Conservation (phyloP, 2,113 vertebrate species). For the Dasyornis broadbenti region DNA sequence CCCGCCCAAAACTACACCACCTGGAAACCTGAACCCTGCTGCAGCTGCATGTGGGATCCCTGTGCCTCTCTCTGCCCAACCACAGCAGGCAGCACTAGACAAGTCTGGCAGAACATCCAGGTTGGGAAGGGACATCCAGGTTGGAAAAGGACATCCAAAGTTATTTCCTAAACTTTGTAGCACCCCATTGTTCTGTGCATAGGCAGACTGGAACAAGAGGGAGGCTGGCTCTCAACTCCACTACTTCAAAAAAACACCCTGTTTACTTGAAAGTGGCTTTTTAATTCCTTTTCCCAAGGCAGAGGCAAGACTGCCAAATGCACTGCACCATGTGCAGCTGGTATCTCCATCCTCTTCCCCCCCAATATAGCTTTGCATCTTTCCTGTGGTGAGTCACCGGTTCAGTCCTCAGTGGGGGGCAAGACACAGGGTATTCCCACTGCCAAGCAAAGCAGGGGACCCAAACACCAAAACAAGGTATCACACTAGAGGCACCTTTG, state of each 20-base stretch:
- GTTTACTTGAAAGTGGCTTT: neutral
- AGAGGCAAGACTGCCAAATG: neutral
- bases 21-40: neutral
- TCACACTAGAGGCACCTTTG: rapidly evolving
- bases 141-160: neutral
- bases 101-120: neutral
- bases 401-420: neutral
- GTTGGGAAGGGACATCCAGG: neutral
- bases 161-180: neutral
- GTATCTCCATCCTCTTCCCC: neutral
- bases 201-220: neutral
- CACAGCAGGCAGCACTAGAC: neutral
- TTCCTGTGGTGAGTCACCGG: neutral
- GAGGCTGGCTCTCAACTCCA: neutral
- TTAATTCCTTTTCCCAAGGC: neutral
- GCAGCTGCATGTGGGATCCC: neutral
- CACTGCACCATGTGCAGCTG: neutral
- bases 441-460: neutral
- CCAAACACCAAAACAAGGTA: rapidly evolving
- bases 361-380: neutral
- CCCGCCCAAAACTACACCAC: neutral
- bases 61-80: neutral
- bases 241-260: neutral
- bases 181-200: rapidly evolving
- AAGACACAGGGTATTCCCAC: neutral